A percentile compares a stretch with the other conserved stretches of the same genome.
Evolutionary conservation across 2,888 invertebrate species (phyloP).

Genomic region (Disparrhopalites patrizii): DNA sequence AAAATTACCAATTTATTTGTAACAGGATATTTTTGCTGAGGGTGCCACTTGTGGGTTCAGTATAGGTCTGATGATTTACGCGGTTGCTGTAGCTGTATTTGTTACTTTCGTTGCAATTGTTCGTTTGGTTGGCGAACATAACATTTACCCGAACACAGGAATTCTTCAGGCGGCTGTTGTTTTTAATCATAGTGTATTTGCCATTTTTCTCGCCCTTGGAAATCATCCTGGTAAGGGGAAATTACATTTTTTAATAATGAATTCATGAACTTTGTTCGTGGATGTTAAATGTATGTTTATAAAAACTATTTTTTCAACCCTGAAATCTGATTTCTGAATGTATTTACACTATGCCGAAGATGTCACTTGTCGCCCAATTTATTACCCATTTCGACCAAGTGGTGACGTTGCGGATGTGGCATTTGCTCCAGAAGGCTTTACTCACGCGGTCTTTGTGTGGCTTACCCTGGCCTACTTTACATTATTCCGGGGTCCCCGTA

Average conservation of each 20-base stretch:
- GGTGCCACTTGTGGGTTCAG: no score
- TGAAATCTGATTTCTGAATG: neutral
- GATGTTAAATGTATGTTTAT: neutral
- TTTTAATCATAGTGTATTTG: neutral
- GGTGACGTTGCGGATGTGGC: neutral
- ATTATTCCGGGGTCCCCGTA: neutral
- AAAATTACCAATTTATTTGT: neutral
- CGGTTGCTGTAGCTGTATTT: no score
- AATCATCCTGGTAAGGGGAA: no score
- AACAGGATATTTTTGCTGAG: neutral
- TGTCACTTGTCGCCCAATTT: neutral
- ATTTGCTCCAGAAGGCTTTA: neutral
- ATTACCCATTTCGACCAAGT: neutral
- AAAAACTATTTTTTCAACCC: neutral
- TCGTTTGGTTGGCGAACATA: no score
- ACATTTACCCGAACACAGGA: neutral
- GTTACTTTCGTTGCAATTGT: no score
- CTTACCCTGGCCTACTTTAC: slow-evolving; percentile 2
- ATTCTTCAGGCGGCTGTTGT: neutral
- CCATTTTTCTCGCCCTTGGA: neutral
- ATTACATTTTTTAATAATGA: neutral
- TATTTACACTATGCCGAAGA: neutral
- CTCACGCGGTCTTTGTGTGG: neutral
- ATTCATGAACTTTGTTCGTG: neutral
- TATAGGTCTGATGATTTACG: no score